Conservation (phyloP, 53 echinoderm and acorn worm species). For the Mesocentrotus franciscanus region DNA sequence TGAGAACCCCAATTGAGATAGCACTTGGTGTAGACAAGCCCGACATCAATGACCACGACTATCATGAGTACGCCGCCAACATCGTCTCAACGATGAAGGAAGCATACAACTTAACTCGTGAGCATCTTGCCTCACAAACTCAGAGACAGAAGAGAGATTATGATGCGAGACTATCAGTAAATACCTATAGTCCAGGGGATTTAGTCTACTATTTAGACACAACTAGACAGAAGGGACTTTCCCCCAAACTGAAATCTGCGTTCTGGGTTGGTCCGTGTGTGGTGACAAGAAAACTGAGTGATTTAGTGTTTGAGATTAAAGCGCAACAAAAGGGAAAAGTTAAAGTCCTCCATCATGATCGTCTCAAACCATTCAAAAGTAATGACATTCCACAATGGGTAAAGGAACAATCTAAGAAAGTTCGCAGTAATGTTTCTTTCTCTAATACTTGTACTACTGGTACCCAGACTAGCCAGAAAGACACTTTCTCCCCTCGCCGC, state of each 20-base stretch:
- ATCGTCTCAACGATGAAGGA: neutral
- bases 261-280: conserved; percentile 75
- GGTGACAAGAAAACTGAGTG: conserved; percentile 64
- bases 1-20: too few relatives aligned
- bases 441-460: too few relatives aligned
- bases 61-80: too few relatives aligned
- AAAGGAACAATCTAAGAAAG: conserved; percentile 22
- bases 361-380: conserved; percentile 44
- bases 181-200: conserved; percentile 60
- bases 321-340: conserved; percentile 30
- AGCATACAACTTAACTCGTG: too few relatives aligned
- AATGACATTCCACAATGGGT: conserved; percentile 57
- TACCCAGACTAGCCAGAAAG: too few relatives aligned
- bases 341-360: conserved; percentile 59
- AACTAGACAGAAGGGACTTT: conserved; percentile 64
- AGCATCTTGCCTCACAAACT: too few relatives aligned
- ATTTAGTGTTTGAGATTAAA: conserved; percentile 69
- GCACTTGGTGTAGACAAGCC: too few relatives aligned
- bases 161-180: too few relatives aligned
- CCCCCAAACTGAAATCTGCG: conserved; percentile 70
- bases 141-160: too few relatives aligned
- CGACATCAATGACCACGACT: too few relatives aligned
- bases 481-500: too few relatives aligned
- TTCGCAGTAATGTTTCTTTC: too few relatives aligned
- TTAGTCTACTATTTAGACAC: conserved; percentile 68